Evolutionary conservation across 2,888 invertebrate genomes (phyloP).

Genomic region (Byasa hedistus): DNA sequence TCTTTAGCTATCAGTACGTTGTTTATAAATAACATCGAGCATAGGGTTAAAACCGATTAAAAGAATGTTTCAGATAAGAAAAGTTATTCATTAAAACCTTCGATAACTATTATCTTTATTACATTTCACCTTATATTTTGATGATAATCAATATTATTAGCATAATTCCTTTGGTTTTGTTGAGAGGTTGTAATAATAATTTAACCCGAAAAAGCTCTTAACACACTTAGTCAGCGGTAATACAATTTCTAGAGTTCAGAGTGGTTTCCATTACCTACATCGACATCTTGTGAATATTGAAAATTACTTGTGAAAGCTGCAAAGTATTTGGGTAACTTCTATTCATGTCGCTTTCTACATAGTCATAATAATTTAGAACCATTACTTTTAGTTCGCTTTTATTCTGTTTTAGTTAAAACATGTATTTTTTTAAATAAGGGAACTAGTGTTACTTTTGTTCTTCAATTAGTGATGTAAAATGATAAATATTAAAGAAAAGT

Average conservation of each 20-base stretch:
- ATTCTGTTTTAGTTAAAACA: too few species aligned
- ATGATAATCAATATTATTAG: not conserved
- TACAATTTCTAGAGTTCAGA: constrained; percentile 19
- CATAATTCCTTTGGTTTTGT: not conserved
- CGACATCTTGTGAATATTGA: constrained; percentile 25
- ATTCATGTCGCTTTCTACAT: not conserved
- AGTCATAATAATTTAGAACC: constrained; percentile 3
- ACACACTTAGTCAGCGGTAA: constrained; percentile 25
- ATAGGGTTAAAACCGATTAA: too few species aligned
- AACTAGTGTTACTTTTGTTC: too few species aligned
- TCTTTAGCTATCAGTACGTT: too few species aligned
- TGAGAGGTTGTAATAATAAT: not conserved
- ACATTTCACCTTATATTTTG: not conserved
- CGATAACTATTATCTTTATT: not conserved
- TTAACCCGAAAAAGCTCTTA: constrained; percentile 17
- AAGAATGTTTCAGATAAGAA: too few species aligned
- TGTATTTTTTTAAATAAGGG: too few species aligned
- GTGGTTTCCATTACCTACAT: constrained; percentile 28
- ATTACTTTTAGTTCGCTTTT: too few species aligned
- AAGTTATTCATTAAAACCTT: not conserved
- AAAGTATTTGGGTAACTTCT: constrained; percentile 6
- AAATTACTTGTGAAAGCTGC: constrained; percentile 25
- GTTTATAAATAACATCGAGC: too few species aligned
- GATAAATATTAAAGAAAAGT: too few species aligned
- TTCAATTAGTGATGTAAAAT: too few species aligned